Conservation (phyloP, 2,113 vertebrate genomes). For the Scomber japonicus region DNA sequence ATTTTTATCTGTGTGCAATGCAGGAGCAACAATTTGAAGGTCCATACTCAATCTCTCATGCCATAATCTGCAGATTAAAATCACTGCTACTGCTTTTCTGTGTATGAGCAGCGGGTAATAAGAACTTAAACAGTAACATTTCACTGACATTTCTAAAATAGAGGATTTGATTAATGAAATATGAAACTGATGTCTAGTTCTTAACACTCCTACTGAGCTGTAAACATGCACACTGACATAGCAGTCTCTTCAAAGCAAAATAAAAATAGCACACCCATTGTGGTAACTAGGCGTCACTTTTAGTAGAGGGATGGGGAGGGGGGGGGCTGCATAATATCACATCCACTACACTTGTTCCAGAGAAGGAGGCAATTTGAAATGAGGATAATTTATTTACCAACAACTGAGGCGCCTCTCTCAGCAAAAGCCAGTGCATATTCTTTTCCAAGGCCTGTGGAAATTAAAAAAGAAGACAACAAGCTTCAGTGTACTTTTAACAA, state of each 20-base stretch:
- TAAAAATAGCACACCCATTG: neutral
- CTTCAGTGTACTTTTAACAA: neutral
- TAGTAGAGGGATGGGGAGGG: neutral
- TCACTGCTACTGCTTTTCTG: neutral
- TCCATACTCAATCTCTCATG: neutral
- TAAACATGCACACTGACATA: neutral
- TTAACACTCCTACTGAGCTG: neutral
- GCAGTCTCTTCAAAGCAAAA: neutral
- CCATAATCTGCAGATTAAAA: neutral
- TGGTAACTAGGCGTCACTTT: neutral
- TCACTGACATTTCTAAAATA: neutral
- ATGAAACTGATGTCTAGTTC: neutral
- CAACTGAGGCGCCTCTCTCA: conserved; percentile 94
- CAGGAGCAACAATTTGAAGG: neutral
- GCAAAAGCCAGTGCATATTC: conserved; percentile 96
- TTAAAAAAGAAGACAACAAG: neutral
- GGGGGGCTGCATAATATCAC: neutral
- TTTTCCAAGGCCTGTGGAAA: conserved; percentile 90
- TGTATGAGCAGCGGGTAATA: neutral
- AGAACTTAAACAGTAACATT: neutral
- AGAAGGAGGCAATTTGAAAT: neutral
- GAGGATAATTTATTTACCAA: conserved; percentile 87
- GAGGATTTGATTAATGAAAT: neutral
- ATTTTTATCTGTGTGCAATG: neutral
- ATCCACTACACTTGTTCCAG: neutral